Evolutionary conservation across 2,797 vertebrate genomes (phyloP).

Genomic region (Myotis pilosus): DNA sequence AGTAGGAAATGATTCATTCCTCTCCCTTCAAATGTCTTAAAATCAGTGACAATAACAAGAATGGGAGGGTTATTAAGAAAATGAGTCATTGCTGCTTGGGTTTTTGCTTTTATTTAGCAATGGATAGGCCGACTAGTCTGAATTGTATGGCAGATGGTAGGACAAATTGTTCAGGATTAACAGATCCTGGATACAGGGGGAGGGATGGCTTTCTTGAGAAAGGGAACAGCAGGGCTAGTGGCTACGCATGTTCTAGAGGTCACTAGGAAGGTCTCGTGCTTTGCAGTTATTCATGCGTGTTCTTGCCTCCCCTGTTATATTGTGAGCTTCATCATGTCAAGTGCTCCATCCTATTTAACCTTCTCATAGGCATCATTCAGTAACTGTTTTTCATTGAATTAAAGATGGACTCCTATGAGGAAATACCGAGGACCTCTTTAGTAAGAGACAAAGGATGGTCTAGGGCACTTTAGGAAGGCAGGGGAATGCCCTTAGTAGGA

Average conservation of each 20-base stretch:
- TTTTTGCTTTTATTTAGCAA: conserved; percentile 27
- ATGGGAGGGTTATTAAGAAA: conserved; percentile 22
- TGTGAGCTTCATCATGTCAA: background rate
- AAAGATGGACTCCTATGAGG: background rate
- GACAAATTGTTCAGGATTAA: background rate
- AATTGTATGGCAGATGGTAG: background rate
- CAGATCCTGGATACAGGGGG: too few relatives aligned
- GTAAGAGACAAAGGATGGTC: background rate
- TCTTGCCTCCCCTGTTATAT: background rate
- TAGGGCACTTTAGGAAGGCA: background rate
- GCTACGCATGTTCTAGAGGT: background rate
- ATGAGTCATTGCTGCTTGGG: conserved; percentile 9
- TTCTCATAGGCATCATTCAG: background rate
- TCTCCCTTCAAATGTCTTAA: conserved; percentile 28
- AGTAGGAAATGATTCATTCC: conserved; percentile 32
- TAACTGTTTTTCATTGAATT: background rate
- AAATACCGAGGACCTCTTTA: background rate
- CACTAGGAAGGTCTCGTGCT: background rate
- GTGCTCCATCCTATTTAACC: background rate
- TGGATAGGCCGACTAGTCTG: background rate
- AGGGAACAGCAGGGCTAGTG: background rate
- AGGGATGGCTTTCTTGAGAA: background rate
- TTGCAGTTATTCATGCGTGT: background rate
- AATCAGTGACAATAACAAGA: background rate
- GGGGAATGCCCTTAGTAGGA: background rate